phyloP scores from a whole-genome alignment of 2,113 vertebrate genomes.

The Xyrauchen texanus region DNA sequence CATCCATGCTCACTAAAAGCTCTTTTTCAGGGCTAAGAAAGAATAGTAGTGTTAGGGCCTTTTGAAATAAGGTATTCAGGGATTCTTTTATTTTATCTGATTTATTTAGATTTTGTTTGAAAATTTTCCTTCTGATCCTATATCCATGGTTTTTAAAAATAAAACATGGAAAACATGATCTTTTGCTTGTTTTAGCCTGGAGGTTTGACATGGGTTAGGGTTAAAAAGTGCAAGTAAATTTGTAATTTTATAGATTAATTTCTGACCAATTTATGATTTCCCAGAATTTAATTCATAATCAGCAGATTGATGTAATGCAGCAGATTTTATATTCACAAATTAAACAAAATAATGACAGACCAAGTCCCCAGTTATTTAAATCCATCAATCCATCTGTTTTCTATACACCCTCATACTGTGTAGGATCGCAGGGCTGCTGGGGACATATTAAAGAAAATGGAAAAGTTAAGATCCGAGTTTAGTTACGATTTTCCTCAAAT shows the following conservation, averaged over 20 bases:
- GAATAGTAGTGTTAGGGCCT: neutral
- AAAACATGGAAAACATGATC: neutral
- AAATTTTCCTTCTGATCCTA: neutral
- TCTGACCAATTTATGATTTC: neutral
- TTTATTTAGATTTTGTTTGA: neutral
- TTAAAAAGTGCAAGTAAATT: neutral
- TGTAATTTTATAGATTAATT: neutral
- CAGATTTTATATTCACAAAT: too few relatives aligned
- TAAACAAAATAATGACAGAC: too few relatives aligned
- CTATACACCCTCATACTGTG: too few relatives aligned
- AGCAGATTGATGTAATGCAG: too few relatives aligned
- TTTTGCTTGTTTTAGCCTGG: neutral
- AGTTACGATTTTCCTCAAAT: too few relatives aligned
- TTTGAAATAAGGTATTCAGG: neutral
- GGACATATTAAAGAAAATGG: too few relatives aligned
- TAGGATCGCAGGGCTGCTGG: too few relatives aligned
- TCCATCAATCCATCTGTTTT: too few relatives aligned
- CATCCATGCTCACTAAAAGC: conserved; percentile 97
- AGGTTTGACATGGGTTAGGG: neutral
- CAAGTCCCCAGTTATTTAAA: too few relatives aligned
- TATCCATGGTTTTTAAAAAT: neutral
- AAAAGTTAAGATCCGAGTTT: too few relatives aligned
- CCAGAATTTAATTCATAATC: neutral
- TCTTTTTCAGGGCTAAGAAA: conserved; percentile 83
- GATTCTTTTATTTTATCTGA: neutral